Conservation (phyloP, 2,888 invertebrate genomes). For the Litoditis marina region DNA sequence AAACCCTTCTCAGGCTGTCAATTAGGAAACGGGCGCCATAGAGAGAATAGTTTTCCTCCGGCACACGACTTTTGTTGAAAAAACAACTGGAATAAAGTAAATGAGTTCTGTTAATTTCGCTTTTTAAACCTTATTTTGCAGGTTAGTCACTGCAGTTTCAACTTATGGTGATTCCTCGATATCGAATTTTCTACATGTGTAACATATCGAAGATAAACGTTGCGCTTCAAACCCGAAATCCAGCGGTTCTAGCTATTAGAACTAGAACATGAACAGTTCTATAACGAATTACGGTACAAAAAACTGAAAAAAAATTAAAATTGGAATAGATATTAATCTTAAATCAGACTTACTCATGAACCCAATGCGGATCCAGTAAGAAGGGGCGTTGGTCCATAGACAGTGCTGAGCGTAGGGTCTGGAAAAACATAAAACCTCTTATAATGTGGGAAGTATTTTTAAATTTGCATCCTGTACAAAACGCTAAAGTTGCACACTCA, state of each 20-base stretch:
- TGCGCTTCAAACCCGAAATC: neutral
- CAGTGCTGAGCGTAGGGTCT: conserved; percentile 12
- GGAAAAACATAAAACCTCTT: neutral
- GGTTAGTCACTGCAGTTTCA: too few species aligned
- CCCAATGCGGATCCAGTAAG: conserved; percentile 25
- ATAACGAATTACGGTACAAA: too few species aligned
- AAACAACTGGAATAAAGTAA: conserved; percentile 11
- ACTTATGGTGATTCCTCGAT: too few species aligned
- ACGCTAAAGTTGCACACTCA: too few species aligned
- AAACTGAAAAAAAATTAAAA: too few species aligned
- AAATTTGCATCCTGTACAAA: too few species aligned
- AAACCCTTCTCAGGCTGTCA: conserved; percentile 1
- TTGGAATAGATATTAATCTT: too few species aligned
- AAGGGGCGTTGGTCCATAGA: conserved; percentile 11
- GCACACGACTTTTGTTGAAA: neutral
- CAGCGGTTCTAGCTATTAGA: too few species aligned
- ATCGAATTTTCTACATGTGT: too few species aligned
- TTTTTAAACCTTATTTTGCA: too few species aligned
- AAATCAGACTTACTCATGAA: conserved; percentile 18
- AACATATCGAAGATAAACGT: neutral
- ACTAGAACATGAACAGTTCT: too few species aligned
- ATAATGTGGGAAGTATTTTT: neutral
- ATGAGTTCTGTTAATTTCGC: too few species aligned
- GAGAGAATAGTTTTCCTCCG: conserved; percentile 18
- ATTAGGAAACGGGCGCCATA: conserved; percentile 14